Percentiles rank a stretch among this genome's conserved stretches.
Conservation (phyloP, 2,888 invertebrate genomes). For the Stictocephala bisonia region DNA sequence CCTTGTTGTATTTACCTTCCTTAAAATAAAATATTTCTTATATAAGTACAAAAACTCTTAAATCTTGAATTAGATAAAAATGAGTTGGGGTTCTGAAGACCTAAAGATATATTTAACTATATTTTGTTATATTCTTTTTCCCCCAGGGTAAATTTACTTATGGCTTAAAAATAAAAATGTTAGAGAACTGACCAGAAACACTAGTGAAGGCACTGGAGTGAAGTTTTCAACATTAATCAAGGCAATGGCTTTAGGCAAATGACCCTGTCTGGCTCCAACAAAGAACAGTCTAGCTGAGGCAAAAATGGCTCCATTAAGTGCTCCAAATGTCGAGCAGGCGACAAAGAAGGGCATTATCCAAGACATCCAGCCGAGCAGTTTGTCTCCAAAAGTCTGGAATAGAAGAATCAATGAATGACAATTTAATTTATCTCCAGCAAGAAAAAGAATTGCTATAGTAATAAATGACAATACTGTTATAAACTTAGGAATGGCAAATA, state of each 20-base stretch:
- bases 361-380: slow-evolving; percentile 84
- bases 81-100: too few species aligned
- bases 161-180: slow-evolving; percentile 19
- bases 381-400: slow-evolving; percentile 83
- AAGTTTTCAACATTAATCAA: slow-evolving; percentile 83
- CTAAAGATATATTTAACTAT: too few species aligned
- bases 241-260: slow-evolving; percentile 86
- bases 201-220: slow-evolving; percentile 87
- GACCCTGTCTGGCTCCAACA: slow-evolving; percentile 89
- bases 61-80: too few species aligned
- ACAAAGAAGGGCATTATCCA: slow-evolving; percentile 98
- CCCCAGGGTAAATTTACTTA: too few species aligned
- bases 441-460: too few species aligned
- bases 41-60: too few species aligned
- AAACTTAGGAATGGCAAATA: too few species aligned
- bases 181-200: slow-evolving; percentile 79
- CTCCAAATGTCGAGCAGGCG: slow-evolving; percentile 95
- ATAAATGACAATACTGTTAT: too few species aligned
- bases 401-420: neutral
- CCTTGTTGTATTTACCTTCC: too few species aligned
- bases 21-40: too few species aligned
- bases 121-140: too few species aligned
- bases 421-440: neutral
- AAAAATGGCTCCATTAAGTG: slow-evolving; percentile 94
- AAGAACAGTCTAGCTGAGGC: slow-evolving; percentile 92